These are phyloP conservation scores for Geopemphigus sp. DNA, from an alignment of 1,140 invertebrate species.

Conservation along the genomic window DNA sequence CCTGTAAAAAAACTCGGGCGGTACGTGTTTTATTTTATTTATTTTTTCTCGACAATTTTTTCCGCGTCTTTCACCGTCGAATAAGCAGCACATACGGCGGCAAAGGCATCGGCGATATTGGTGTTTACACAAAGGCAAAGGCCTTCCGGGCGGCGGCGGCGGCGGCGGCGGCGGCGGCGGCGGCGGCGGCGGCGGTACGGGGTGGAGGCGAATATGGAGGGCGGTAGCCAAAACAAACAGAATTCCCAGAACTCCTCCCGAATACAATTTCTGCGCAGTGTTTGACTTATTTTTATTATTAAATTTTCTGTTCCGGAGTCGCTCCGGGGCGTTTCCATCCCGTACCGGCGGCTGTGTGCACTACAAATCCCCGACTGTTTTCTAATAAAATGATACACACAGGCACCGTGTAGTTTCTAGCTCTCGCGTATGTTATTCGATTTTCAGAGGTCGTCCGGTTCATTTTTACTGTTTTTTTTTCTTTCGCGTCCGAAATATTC, in stretches of 20 bases:
- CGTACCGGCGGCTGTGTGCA: slow-evolving; percentile 8
- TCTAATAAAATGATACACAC: slow-evolving; percentile 37
- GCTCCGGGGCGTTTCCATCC: slow-evolving; percentile 23
- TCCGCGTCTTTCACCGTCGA: slow-evolving; percentile 36
- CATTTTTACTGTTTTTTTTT: slow-evolving; percentile 3
- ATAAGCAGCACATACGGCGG: slow-evolving; percentile 28
- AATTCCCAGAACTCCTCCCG: slow-evolving; percentile 35
- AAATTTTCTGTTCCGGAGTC: slow-evolving; percentile 35
- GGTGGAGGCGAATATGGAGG: too few relatives aligned
- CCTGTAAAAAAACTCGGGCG: slow-evolving; percentile 22
- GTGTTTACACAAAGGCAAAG: slow-evolving; percentile 45
- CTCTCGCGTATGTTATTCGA: slow-evolving; percentile 21
- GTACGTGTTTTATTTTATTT: slow-evolving; percentile 13
- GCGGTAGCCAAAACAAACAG: slow-evolving; percentile 35
- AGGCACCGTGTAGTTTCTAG: not conserved
- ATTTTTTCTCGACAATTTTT: slow-evolving; percentile 38
- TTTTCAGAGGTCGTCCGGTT: slow-evolving; percentile 28
- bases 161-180: too few relatives aligned
- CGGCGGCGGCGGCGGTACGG: not conserved
- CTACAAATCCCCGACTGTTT: slow-evolving; percentile 29
- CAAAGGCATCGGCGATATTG: slow-evolving; percentile 34
- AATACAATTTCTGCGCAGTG: slow-evolving; percentile 43
- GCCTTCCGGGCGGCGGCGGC: not conserved
- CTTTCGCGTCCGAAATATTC: slow-evolving; percentile 24
- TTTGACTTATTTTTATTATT: slow-evolving; percentile 50